These are phyloP conservation scores for Campopleginae sp. DNA, from an alignment of 2,888 invertebrate species.

Conservation along the genomic window DNA sequence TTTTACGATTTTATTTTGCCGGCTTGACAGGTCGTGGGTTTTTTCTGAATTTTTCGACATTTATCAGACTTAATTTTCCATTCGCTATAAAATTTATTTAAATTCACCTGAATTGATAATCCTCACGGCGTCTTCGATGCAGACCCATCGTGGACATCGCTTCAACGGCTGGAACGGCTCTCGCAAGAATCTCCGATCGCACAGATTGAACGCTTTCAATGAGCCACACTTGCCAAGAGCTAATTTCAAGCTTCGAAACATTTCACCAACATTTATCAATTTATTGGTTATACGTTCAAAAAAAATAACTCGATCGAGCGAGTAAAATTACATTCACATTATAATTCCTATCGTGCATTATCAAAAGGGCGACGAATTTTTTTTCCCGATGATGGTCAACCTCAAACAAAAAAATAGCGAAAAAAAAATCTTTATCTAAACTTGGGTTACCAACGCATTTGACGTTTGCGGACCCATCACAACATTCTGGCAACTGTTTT, in stretches of 20 bases:
- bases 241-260: constrained; percentile 72
- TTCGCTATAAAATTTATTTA: not conserved
- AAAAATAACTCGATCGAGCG: constrained; percentile 5
- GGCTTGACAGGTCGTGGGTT: not conserved
- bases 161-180: constrained; percentile 77
- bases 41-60: not conserved
- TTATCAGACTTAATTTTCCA: not conserved
- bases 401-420: not conserved
- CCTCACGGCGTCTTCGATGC: constrained; percentile 80
- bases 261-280: constrained; percentile 38
- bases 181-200: constrained; percentile 69
- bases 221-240: constrained; percentile 63
- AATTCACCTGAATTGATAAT: constrained; percentile 78
- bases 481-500: constrained; percentile 49
- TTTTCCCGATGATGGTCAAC: not conserved
- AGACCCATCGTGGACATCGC: constrained; percentile 80
- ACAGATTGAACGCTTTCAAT: constrained; percentile 69
- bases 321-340: constrained; percentile 60
- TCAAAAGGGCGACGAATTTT: constrained; percentile 38
- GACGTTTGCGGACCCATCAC: constrained; percentile 45
- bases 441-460: constrained; percentile 35
- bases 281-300: constrained; percentile 16
- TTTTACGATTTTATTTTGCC: not conserved
- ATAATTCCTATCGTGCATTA: constrained; percentile 72
- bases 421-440: constrained; percentile 8